These are phyloP conservation scores for Madoqua kirkii DNA, from an alignment of 2,113 vertebrate species.

Conservation along the genomic window DNA sequence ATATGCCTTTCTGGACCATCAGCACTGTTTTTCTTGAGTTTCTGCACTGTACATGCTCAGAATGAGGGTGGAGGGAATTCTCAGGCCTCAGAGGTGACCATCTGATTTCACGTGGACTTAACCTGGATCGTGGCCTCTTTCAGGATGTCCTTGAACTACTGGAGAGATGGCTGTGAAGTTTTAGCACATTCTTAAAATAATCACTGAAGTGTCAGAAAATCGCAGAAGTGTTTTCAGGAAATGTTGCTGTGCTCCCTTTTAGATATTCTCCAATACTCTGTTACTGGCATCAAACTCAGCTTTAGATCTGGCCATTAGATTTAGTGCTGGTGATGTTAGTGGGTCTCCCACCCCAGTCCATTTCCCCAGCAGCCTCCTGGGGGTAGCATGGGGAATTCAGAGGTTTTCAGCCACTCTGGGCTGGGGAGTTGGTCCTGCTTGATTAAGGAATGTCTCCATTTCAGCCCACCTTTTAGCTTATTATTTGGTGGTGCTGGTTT, in stretches of 20 bases:
- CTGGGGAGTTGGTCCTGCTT: not conserved
- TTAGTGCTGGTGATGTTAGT: not conserved
- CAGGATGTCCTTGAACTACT: not conserved
- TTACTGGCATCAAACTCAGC: not conserved
- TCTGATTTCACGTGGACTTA: accelerated
- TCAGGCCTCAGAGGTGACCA: accelerated
- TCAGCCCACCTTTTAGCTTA: not conserved
- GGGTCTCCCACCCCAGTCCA: accelerated
- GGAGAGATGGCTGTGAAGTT: not conserved
- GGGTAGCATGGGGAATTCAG: not conserved
- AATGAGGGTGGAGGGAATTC: not conserved
- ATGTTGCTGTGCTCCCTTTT: not conserved
- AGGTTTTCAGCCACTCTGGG: not conserved
- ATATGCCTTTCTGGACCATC: not conserved
- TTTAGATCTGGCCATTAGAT: not conserved
- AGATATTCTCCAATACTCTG: not conserved
- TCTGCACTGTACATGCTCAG: not conserved
- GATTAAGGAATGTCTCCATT: not conserved
- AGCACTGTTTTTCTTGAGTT: not conserved
- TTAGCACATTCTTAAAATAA: not conserved
- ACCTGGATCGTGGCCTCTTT: not conserved
- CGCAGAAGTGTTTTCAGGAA: not conserved
- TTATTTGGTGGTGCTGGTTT: not conserved
- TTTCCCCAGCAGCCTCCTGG: not conserved
- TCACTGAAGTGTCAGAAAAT: not conserved